A percentile compares a stretch with the other conserved stretches of the same genome.
These are phyloP conservation scores for Brachypodius melanocephalos DNA, from an alignment of 2,113 vertebrate genomes.

Conservation along the genomic window DNA sequence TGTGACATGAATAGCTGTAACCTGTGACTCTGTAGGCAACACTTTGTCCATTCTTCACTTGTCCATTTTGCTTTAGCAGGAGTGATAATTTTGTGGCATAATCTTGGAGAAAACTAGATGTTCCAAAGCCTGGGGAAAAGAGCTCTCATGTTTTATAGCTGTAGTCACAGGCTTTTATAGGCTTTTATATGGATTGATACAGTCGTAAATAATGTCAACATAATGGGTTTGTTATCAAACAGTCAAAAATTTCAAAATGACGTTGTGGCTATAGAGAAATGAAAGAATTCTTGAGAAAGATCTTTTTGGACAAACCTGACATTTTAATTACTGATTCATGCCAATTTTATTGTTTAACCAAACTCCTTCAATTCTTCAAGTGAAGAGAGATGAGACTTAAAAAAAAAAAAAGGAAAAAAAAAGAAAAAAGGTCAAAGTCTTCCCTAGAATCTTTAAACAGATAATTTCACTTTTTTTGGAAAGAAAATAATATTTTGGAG, in stretches of 20 bases:
- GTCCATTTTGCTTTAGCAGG: not conserved
- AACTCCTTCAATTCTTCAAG: not conserved
- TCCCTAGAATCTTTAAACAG: not conserved
- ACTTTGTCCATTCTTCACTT: not conserved
- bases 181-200: not conserved
- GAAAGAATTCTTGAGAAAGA: not conserved
- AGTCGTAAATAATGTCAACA: not conserved
- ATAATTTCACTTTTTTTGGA: not conserved
- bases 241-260: not conserved
- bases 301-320: not conserved
- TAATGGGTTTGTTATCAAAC: not conserved
- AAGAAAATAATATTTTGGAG: not conserved
- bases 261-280: not conserved
- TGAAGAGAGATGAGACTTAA: not conserved
- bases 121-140: not conserved
- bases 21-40: not conserved
- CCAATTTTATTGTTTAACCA: not conserved
- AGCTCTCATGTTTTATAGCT: not conserved
- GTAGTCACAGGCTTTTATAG: not conserved
- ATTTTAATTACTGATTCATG: not conserved
- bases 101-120: not conserved
- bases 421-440: too few relatives aligned
- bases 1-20: not conserved
- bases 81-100: not conserved
- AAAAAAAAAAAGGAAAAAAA: not conserved